Evolutionary conservation across 2,113 vertebrate genomes (phyloP), one percentile per base, ranked within the genome.

Genomic region (Apus apus): DNA sequence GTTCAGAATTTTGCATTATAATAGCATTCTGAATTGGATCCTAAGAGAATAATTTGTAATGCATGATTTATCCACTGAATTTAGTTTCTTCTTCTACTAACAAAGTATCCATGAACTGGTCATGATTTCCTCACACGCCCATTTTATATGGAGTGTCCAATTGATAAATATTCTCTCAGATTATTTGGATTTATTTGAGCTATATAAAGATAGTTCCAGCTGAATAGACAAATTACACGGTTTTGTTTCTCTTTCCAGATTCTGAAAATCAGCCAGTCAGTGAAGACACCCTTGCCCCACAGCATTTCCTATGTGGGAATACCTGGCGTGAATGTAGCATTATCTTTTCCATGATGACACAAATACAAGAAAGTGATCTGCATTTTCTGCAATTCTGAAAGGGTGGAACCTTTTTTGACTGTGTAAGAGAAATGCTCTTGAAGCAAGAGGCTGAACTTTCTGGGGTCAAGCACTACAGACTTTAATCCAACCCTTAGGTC

Each of bases 41-140:
- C 73, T n/a, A 21, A 10, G 78, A 81, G 58, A 91, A 81, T 94
- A 88, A 96, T 96, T 96, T 97, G 64, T 80, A 93, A 96, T 94
- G 90, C 81, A 76, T 93, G 92, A 93, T 92, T 95, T 96, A 91
- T 90, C 75, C 9, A 13, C 65, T 71, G 70, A 94, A 94, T 96
- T 96, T 91, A 74, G 53, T 78, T 96, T 90, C 84, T 53, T 77
- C 58, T 88, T n/a, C 77, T 83, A 50, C 68, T 76, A 67, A 56
- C 18, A 91, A 96, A 90, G 92, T 50, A 89, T n/a, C 68, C 45
- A 84, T 66, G 90, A 93, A 77, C 22, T 73, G 48, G 56, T 90
- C 56, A 29, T 58, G 30, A 83, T 82, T 90, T 45, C 62, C 25
- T 97, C 53, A 91, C 18, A 16, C 27, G 38, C 38, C 10, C 38